Conservation (phyloP, 2,888 invertebrate genomes). For the Neelides folsomi region DNA sequence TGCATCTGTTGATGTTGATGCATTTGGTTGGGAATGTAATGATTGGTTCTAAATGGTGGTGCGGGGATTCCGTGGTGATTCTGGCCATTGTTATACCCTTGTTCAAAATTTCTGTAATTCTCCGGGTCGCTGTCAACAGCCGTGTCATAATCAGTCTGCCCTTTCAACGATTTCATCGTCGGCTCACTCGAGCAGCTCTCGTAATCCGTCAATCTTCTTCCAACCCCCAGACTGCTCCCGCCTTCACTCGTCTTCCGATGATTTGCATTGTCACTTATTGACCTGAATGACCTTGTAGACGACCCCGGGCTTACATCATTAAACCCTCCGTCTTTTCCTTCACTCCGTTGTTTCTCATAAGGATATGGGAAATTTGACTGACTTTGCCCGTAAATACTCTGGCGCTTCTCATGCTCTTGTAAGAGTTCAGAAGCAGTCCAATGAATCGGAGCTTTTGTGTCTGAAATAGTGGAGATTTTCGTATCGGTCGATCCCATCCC, state of each 20-base stretch:
- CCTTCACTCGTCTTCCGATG: conserved; percentile 28
- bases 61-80: no score
- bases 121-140: conserved; percentile 29
- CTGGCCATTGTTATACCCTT: neutral
- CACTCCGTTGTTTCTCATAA: neutral
- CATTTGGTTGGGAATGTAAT: no score
- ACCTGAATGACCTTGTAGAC: conserved; percentile 29
- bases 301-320: neutral
- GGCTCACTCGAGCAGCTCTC: conserved; percentile 32
- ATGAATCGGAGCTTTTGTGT: conserved; percentile 29
- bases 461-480: conserved; percentile 30
- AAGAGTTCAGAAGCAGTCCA: conserved; percentile 46
- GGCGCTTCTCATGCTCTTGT: conserved; percentile 46
- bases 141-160: conserved; percentile 30
- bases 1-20: no score
- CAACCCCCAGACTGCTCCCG: neutral
- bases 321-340: neutral
- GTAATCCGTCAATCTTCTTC: conserved; percentile 19
- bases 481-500: conserved; percentile 30
- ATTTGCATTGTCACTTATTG: conserved; percentile 23
- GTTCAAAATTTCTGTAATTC: conserved; percentile 21
- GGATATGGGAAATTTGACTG: neutral
- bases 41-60: no score
- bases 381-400: conserved; percentile 40
- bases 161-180: conserved; percentile 25